Percentiles rank a stretch among this genome's conserved stretches.
phyloP scores from a whole-genome alignment of 2,113 vertebrate genomes.

The Trematomus loennbergii region DNA sequence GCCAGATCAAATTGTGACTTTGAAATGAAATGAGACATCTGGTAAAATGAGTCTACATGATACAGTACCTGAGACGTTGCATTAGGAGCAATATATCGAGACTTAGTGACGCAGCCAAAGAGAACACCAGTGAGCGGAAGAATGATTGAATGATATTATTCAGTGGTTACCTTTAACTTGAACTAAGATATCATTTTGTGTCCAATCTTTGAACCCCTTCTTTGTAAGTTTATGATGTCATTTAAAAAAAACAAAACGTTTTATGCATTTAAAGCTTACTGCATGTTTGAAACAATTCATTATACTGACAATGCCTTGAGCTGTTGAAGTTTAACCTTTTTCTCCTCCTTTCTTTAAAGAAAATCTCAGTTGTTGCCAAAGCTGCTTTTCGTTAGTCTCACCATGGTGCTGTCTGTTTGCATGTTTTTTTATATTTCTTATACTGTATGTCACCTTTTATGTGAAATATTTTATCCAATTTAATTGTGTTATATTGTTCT shows the following conservation, averaged over 20 bases:
- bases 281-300: conserved; percentile 78
- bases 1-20: conserved; percentile 59
- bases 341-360: conserved; percentile 50
- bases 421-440: conserved; percentile 73
- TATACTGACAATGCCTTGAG: conserved; percentile 77
- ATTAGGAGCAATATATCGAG: conserved; percentile 43
- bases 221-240: conserved; percentile 63
- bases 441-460: conserved; percentile 67
- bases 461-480: conserved; percentile 71
- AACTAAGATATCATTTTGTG: conserved; percentile 58
- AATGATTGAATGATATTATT: conserved; percentile 54
- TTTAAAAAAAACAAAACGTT: conserved; percentile 37
- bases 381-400: conserved; percentile 73
- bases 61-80: conserved; percentile 37
- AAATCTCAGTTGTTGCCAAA: conserved; percentile 70
- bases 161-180: conserved; percentile 70
- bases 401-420: conserved; percentile 72
- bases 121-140: conserved; percentile 51
- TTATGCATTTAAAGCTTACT: conserved; percentile 75
- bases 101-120: conserved; percentile 50
- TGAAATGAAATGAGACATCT: conserved; percentile 49
- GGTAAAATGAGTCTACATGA: conserved; percentile 49
- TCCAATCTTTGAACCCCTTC: conserved; percentile 54
- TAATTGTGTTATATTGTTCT: conserved; percentile 61
- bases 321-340: conserved; percentile 67